phyloP scores from a whole-genome alignment of 1,140 invertebrate genomes.

The Tyrophagus putrescentiae region DNA sequence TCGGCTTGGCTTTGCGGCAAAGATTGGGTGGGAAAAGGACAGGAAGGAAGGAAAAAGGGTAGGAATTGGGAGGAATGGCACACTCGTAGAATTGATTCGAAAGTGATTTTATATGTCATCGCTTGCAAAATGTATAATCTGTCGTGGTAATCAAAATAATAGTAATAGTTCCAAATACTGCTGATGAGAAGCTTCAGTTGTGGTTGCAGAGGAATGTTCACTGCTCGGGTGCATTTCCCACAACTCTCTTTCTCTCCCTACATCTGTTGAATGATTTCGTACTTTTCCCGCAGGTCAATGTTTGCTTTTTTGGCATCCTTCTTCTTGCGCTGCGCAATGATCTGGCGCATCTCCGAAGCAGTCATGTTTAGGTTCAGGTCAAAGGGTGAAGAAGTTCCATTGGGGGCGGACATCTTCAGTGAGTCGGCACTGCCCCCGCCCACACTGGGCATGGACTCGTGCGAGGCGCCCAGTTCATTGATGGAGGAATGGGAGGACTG shows the following conservation, averaged over 20 bases:
- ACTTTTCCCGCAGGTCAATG: conserved; percentile 75
- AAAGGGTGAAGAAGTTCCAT: background rate
- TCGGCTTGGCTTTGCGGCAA: too few species aligned
- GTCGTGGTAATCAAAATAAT: background rate
- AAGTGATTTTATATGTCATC: too few species aligned
- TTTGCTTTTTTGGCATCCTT: conserved; percentile 71
- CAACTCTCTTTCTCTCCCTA: conserved; percentile 34
- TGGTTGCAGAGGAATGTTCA: too few species aligned
- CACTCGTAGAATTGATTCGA: too few species aligned
- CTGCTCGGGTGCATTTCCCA: too few species aligned
- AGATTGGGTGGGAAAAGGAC: too few species aligned
- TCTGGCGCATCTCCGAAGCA: conserved; percentile 67
- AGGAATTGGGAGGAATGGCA: too few species aligned
- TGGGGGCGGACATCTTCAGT: too few species aligned
- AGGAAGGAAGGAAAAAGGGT: too few species aligned
- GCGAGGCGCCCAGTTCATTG: too few species aligned
- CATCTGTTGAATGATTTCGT: conserved; percentile 76
- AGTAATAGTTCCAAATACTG: background rate
- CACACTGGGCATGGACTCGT: too few species aligned
- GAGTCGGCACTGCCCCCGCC: conserved; percentile 9
- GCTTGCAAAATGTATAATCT: too few species aligned
- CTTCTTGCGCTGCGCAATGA: conserved; percentile 63
- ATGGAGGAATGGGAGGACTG: conserved; percentile 18
- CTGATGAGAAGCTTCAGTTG: background rate
- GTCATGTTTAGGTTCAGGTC: conserved; percentile 64